Evolutionary conservation across 2,888 invertebrate species (phyloP), one percentile per base, ranked within the genome.

Genomic region (Sarcophaga caerulescens): DNA sequence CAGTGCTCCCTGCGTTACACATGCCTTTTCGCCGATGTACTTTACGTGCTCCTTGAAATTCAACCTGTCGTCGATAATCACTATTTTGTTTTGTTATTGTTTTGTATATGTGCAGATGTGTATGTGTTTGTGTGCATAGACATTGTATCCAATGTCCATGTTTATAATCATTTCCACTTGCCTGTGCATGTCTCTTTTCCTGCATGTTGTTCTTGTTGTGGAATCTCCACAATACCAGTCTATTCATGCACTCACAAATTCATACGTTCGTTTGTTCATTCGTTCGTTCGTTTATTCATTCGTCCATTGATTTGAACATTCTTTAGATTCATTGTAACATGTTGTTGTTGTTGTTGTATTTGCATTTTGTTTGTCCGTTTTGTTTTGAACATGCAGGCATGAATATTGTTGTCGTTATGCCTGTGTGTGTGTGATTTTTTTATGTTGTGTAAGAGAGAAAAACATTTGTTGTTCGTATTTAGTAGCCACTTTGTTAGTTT

Each of bases 131-230:
- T 23, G 60, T 65, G 60, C 10, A 23, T 47, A 23, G 47, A 69
- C 60, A 45, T 63, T 60, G 70, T 65, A 70, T 57, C 14, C 52
- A 12, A 60, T 77, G 57, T 52, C 23, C 57, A 35, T 74, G 62
- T 60, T 47, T 81, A 47, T 60, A 76, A 70, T 68, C 35, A 68
- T 47, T 74, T 70, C 23, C 60, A 60, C 74, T 62, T 63, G 62
- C 75, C 71, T 57, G 44, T 57, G 65, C 52, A 25, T 57, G 62
- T 45, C 44, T 78, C 44, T 45, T 25, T 76, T 82, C 76, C 85
- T 76, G 35, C 47, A 60, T 45, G 68, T 52, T 65, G n/a, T 60
- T 60, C 10, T 59, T 47, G 25, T 57, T 21, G 23, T 21, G 21
- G 52, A 12, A 52, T 52, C 52, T 52, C 17, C 52, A 52, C 52